Percentiles rank a stretch among this genome's conserved stretches.
phyloP scores from a whole-genome alignment of 2,888 invertebrate species.

The Drosophila anomalata region DNA sequence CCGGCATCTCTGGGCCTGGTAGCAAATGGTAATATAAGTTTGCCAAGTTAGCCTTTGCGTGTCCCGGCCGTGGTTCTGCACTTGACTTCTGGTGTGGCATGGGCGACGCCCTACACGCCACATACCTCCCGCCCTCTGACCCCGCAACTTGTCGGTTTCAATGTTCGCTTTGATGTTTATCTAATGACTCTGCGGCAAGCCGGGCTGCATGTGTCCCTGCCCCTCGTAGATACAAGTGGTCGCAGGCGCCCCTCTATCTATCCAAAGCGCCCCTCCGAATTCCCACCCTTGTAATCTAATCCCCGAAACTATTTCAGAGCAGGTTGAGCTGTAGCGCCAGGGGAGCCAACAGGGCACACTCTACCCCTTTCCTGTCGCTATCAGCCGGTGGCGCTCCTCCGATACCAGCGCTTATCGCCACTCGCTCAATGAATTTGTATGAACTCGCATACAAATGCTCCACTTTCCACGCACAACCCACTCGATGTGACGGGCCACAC shows the following conservation, averaged over 20 bases:
- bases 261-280: not conserved
- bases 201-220: slow-evolving; percentile 28
- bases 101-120: slow-evolving; percentile 6
- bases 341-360: not conserved
- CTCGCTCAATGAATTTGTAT: not conserved
- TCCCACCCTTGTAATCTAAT: slow-evolving; percentile 21
- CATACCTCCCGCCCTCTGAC: not conserved
- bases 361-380: slow-evolving; percentile 6
- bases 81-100: slow-evolving; percentile 51
- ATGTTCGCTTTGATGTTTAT: slow-evolving; percentile 51
- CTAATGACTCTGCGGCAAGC: slow-evolving; percentile 38
- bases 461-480: slow-evolving; percentile 21
- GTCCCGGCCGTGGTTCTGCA: slow-evolving; percentile 47
- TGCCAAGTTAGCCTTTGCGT: slow-evolving; percentile 47
- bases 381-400: slow-evolving; percentile 15
- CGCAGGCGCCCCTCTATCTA: not conserved
- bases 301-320: slow-evolving; percentile 24
- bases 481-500: slow-evolving; percentile 4
- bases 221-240: slow-evolving; percentile 25
- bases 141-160: slow-evolving; percentile 30
- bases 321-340: slow-evolving; percentile 28
- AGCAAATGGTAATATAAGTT: slow-evolving; percentile 34
- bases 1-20: slow-evolving; percentile 1
- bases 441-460: slow-evolving; percentile 2
- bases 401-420: slow-evolving; percentile 31